Percentiles rank a stretch among this genome's conserved stretches.
Evolutionary conservation across 2,888 invertebrate genomes (phyloP).

Genomic region (Nematopogon swammerdamellus): DNA sequence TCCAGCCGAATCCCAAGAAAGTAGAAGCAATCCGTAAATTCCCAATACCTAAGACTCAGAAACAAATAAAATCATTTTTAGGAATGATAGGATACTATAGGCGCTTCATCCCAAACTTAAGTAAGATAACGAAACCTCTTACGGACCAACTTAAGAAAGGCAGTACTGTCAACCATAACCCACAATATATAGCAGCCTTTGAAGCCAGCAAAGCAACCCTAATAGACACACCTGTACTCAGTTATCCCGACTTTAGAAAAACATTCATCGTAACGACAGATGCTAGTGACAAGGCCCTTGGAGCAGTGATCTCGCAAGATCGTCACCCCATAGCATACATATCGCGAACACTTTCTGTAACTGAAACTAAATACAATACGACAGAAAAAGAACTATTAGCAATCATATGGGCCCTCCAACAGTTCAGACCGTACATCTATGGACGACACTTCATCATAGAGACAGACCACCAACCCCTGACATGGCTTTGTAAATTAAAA

Average conservation of each 20-base stretch:
- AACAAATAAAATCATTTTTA: too few species aligned
- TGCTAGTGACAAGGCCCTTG: conserved; percentile 8
- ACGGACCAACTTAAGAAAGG: too few species aligned
- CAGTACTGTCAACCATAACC: neutral
- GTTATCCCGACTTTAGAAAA: conserved; percentile 6
- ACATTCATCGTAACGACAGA: conserved; percentile 8
- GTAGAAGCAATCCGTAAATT: too few species aligned
- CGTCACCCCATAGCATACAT: neutral
- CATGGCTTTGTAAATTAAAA: neutral
- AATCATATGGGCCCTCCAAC: neutral
- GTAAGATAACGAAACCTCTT: too few species aligned
- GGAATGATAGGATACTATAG: too few species aligned
- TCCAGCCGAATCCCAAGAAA: too few species aligned
- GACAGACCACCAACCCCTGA: conserved; percentile 1
- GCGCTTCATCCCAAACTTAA: too few species aligned
- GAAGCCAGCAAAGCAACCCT: conserved; percentile 5
- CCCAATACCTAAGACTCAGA: too few species aligned
- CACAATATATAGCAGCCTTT: conserved; percentile 5
- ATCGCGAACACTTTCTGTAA: neutral
- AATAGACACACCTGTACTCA: conserved; percentile 4
- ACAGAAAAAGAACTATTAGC: conserved; percentile 1
- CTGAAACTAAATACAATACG: neutral
- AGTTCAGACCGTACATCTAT: conserved; percentile 1
- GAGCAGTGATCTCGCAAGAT: conserved; percentile 10
- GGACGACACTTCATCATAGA: conserved; percentile 1